These are phyloP conservation scores for Tonatia bakeri DNA, from an alignment of 2,113 vertebrate genomes.

Conservation along the genomic window DNA sequence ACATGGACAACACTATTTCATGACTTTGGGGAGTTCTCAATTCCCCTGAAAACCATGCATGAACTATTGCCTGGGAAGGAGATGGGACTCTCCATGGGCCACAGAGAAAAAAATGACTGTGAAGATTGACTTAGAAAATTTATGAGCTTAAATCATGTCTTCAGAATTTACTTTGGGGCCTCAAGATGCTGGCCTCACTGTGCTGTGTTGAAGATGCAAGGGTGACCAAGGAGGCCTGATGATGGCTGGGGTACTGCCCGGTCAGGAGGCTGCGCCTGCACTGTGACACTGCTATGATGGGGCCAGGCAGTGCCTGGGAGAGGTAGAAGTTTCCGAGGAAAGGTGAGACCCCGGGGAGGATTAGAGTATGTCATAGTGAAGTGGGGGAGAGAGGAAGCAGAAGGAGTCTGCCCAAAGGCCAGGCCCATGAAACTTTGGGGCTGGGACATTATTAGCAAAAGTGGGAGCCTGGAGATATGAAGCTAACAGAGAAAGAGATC, in stretches of 20 bases:
- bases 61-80: neutral
- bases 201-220: neutral
- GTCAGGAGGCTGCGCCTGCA: neutral
- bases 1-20: neutral
- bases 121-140: neutral
- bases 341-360: neutral
- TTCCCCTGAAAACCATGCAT: neutral
- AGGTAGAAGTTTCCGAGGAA: neutral
- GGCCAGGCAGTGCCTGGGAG: rapidly evolving
- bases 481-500: neutral
- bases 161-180: neutral
- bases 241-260: neutral
- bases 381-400: neutral
- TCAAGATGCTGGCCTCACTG: neutral
- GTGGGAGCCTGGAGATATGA: neutral
- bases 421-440: neutral
- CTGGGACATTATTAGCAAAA: neutral
- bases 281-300: rapidly evolving
- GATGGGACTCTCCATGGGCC: neutral
- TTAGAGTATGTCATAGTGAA: neutral
- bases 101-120: neutral
- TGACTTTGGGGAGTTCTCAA: neutral
- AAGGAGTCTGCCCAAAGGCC: neutral
- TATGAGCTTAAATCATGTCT: neutral
- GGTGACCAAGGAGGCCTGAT: neutral